Conservation (phyloP, 2,888 invertebrate genomes). For the Eumerus sabulonum region DNA sequence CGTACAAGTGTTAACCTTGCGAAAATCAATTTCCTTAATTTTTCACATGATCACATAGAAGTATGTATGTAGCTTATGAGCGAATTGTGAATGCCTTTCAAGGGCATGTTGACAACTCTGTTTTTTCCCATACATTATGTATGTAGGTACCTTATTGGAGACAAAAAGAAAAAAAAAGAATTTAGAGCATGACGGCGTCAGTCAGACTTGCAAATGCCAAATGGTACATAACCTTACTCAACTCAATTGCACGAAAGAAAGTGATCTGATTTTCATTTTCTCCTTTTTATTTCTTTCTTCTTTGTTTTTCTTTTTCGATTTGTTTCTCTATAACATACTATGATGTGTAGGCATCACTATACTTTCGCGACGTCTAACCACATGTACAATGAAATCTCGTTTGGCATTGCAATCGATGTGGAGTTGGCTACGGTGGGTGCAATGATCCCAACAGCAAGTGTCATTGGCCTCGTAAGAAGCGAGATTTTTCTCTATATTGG, state of each 20-base stretch:
- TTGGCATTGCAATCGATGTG: slow-evolving; percentile 44
- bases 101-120: slow-evolving; percentile 46
- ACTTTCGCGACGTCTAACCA: neutral
- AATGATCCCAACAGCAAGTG: slow-evolving; percentile 76
- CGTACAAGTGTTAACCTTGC: slow-evolving; percentile 46
- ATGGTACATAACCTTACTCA: neutral
- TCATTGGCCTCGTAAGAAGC: slow-evolving; percentile 73
- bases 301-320: slow-evolving; percentile 2
- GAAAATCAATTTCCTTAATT: slow-evolving; percentile 61
- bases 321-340: no score
- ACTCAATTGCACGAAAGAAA: slow-evolving; percentile 15
- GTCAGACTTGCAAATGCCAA: no score
- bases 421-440: slow-evolving; percentile 72
- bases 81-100: slow-evolving; percentile 43
- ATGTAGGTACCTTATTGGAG: no score
- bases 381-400: slow-evolving; percentile 29
- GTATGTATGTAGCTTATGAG: slow-evolving; percentile 19
- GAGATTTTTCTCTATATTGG: slow-evolving; percentile 20
- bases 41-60: slow-evolving; percentile 32
- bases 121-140: no score
- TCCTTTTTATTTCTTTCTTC: neutral
- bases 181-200: no score
- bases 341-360: no score
- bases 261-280: slow-evolving; percentile 27
- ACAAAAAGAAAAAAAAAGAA: no score